A percentile compares a stretch with the other conserved stretches of the same genome.
Conservation (phyloP, 2,888 invertebrate genomes). For the Philaethria dido region DNA sequence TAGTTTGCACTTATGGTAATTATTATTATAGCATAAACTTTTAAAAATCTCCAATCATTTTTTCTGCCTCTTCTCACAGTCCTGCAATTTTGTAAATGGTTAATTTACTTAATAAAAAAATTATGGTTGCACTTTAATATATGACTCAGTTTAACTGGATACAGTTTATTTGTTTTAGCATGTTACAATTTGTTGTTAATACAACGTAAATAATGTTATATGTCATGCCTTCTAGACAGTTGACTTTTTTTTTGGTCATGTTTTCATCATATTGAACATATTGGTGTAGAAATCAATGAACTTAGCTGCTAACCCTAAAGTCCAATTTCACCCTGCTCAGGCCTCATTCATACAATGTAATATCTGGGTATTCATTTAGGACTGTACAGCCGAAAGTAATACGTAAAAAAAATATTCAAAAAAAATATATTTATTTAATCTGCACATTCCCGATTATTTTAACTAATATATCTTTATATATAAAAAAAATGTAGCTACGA, state of each 20-base stretch:
- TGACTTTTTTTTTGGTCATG: neutral
- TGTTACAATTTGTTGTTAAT: neutral
- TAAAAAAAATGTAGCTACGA: neutral
- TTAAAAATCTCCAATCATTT: too few relatives aligned
- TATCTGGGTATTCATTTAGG: neutral
- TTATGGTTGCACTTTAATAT: slow-evolving; percentile 54
- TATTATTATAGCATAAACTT: too few relatives aligned
- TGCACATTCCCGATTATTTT: neutral
- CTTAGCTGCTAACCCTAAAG: neutral
- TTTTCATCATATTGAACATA: too few relatives aligned
- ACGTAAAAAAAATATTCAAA: neutral
- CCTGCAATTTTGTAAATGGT: slow-evolving; percentile 60
- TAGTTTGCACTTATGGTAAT: too few relatives aligned
- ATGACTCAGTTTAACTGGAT: slow-evolving; percentile 60
- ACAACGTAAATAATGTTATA: neutral
- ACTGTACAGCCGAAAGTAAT: neutral
- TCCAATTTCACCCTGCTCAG: neutral
- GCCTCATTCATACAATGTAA: neutral
- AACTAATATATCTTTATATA: neutral
- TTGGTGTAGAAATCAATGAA: neutral
- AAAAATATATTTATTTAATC: neutral
- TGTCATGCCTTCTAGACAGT: neutral
- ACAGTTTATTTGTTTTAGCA: slow-evolving; percentile 20
- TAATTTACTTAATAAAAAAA: slow-evolving; percentile 70
- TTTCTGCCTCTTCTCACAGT: slow-evolving; percentile 32